Base-by-base conservation (phyloP, 1,140 invertebrate species). In the Zaprionus capensis region DNA sequence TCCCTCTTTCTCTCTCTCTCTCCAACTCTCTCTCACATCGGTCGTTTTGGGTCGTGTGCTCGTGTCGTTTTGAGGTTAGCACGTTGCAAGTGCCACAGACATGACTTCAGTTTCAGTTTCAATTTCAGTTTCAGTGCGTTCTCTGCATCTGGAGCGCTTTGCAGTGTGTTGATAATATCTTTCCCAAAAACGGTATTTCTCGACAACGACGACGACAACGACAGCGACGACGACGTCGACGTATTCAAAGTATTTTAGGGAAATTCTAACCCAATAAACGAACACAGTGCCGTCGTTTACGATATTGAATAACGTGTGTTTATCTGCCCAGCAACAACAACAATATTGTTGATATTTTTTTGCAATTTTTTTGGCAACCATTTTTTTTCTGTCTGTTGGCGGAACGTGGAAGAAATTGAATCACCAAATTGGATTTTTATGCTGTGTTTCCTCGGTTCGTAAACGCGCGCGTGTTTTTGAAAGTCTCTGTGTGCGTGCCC, bases 401-500 rank as follows among this genome's bases (percentile, higher is more conserved):
- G 36, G 36, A 71, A 51, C 31, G 44, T 71, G 44, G 44, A n/a
- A 66, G 62, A 69, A 56, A 71, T 68, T 22, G 36, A 71, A 58
- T 59, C 57, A 56, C 15, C 56, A 59, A 78, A 75, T 85, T 66
- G 11, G 71, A 78, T 81, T 78, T 84, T 56, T 63, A 69, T 66
- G 24, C 59, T 34, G 24, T 56, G 28, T 56, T 51, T 74, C 36
- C 51, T 38, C 80, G 55, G 69, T 76, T 75, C 55, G 74, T 73
- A 85, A 83, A 76, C 82, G 82, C 82, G 82, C 82, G 82, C 82
- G 82, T 84, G 82, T 78, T 85, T 38, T n/a, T 64, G 53, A 46
- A 46, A 34, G 17, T 36, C 26, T 44, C 26, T 56, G 71, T 53
- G 70, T 71, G 51, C 26, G 24, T 17, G 56, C 2, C n/a, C 31